These are phyloP conservation scores for Cairina moschata DNA, from an alignment of 2,113 vertebrate species.

Conservation along the genomic window DNA sequence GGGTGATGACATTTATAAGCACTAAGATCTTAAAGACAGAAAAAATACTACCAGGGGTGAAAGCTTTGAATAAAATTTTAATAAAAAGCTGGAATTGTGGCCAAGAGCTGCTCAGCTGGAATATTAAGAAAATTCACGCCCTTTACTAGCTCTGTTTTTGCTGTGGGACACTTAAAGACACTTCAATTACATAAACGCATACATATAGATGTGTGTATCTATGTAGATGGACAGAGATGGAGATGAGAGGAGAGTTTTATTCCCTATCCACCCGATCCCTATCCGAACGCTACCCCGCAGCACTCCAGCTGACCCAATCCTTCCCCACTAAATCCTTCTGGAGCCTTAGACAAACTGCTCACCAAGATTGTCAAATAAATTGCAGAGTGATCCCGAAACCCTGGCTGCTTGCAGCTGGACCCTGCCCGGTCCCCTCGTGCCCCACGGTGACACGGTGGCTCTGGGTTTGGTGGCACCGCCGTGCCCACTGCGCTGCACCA, in stretches of 20 bases:
- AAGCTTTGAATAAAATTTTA: neutral
- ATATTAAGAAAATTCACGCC: neutral
- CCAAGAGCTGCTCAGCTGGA: neutral
- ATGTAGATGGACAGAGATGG: neutral
- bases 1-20: neutral
- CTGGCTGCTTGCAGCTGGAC: no score
- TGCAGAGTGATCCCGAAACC: neutral
- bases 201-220: accelerated
- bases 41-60: neutral
- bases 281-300: neutral
- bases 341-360: neutral
- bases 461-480: no score
- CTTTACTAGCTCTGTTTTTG: neutral
- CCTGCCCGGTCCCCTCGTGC: no score
- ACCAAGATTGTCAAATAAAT: neutral
- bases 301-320: neutral
- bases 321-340: neutral
- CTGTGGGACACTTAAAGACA: neutral
- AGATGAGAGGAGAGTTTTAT: neutral
- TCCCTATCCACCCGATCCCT: neutral
- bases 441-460: no score
- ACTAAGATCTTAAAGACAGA: neutral
- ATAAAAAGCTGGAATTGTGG: neutral
- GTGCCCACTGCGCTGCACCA: no score
- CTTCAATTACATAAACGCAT: accelerated